A percentile compares a stretch with the other conserved stretches of the same genome.
These are phyloP conservation scores for Promerops cafer DNA, from an alignment of 2,113 vertebrate species.

Conservation along the genomic window DNA sequence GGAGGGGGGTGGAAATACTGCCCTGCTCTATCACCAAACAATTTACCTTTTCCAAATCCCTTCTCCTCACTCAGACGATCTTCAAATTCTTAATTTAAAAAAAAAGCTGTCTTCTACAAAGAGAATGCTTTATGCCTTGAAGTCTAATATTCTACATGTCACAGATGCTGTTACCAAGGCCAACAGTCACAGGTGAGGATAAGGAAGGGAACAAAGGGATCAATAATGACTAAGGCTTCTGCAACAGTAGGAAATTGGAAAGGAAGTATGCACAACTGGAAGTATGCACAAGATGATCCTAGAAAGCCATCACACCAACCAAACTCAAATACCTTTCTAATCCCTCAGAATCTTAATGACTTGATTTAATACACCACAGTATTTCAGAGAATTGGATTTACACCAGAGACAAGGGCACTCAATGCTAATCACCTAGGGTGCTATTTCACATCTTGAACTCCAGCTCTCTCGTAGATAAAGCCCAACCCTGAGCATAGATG, in stretches of 20 bases:
- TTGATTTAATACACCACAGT: neutral
- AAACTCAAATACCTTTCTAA: neutral
- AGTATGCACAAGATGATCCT: neutral
- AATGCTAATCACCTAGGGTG: neutral
- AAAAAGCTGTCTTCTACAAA: neutral
- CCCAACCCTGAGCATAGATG: neutral
- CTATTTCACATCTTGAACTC: neutral
- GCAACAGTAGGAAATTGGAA: neutral
- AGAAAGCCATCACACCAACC: neutral
- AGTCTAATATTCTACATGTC: neutral
- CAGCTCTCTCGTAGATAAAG: neutral
- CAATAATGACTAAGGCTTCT: neutral
- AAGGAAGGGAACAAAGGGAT: neutral
- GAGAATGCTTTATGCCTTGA: neutral
- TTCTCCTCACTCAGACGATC: neutral
- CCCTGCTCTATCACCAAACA: neutral
- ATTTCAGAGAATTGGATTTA: neutral
- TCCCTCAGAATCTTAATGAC: neutral
- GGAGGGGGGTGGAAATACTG: neutral
- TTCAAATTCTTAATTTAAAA: neutral
- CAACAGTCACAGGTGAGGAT: neutral
- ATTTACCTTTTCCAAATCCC: neutral
- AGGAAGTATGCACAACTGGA: neutral
- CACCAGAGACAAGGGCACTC: neutral
- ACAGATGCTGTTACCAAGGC: neutral